A percentile compares a stretch with the other conserved stretches of the same genome.
phyloP scores from a whole-genome alignment of 1,140 invertebrate species.

The Parapsyche elsis region DNA sequence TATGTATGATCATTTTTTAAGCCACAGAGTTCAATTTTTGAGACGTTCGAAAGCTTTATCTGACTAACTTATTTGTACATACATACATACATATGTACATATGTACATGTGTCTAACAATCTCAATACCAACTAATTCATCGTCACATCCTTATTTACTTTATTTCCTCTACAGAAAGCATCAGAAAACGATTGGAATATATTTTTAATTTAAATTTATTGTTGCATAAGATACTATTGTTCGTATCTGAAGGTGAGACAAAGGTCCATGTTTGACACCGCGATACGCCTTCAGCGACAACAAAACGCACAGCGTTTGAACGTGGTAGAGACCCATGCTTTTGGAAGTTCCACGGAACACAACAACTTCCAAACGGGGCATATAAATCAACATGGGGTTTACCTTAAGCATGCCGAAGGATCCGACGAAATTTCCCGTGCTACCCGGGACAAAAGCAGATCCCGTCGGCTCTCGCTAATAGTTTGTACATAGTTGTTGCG shows the following conservation, averaged over 20 bases:
- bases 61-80: background rate
- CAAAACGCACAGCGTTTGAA: background rate
- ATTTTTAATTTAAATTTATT: too few species aligned
- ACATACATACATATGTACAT: background rate
- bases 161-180: too few species aligned
- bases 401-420: slow-evolving; percentile 29
- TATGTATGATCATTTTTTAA: too few species aligned
- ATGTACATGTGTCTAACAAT: background rate
- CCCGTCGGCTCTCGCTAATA: slow-evolving; percentile 29
- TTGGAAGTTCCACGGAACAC: slow-evolving; percentile 7
- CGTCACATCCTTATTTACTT: too few species aligned
- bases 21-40: too few species aligned
- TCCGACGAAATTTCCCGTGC: slow-evolving; percentile 30
- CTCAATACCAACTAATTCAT: too few species aligned
- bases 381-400: slow-evolving; percentile 33
- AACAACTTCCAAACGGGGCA: slow-evolving; percentile 14
- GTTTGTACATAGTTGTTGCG: slow-evolving; percentile 34
- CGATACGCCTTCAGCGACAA: background rate
- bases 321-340: background rate
- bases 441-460: slow-evolving; percentile 26
- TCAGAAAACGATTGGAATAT: too few species aligned
- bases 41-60: too few species aligned
- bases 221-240: too few species aligned
- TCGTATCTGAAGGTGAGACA: too few species aligned
- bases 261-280: too few species aligned